Conservation (phyloP, 2,797 vertebrate species). For the Bradypodion pumilum region DNA sequence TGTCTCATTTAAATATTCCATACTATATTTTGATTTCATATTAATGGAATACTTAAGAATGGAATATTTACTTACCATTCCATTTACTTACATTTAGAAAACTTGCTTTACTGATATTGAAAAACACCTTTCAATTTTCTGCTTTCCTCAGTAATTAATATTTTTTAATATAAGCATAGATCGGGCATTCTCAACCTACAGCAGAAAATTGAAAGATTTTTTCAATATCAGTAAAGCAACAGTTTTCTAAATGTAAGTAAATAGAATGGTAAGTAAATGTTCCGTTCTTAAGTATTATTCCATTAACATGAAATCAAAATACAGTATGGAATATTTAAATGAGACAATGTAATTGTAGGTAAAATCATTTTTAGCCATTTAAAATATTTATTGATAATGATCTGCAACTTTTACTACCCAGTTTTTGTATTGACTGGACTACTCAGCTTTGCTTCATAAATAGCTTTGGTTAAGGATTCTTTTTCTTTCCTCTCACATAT, state of each 20-base stretch:
- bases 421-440: conserved; percentile 4
- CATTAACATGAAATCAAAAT: conserved; percentile 12
- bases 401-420: conserved; percentile 23
- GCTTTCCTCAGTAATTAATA: background rate
- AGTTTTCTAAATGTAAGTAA: background rate
- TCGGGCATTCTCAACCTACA: no score
- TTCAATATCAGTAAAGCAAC: background rate
- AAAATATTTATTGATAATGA: conserved; percentile 47
- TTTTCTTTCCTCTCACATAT: background rate
- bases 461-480: background rate
- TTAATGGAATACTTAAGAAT: conserved; percentile 5
- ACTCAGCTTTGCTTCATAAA: background rate
- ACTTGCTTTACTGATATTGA: background rate
- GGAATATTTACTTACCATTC: background rate
- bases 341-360: conserved; percentile 9
- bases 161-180: background rate
- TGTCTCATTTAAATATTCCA: conserved; percentile 13
- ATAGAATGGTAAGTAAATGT: background rate
- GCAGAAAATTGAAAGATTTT: background rate
- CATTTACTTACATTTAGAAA: background rate
- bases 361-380: conserved; percentile 44
- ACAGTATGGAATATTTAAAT: conserved; percentile 27
- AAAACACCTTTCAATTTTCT: background rate
- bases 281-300: background rate
- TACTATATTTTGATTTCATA: background rate